Evolutionary conservation across 2,113 vertebrate species (phyloP), one percentile per base, ranked within the genome.

Genomic region (Zosterops borbonicus): DNA sequence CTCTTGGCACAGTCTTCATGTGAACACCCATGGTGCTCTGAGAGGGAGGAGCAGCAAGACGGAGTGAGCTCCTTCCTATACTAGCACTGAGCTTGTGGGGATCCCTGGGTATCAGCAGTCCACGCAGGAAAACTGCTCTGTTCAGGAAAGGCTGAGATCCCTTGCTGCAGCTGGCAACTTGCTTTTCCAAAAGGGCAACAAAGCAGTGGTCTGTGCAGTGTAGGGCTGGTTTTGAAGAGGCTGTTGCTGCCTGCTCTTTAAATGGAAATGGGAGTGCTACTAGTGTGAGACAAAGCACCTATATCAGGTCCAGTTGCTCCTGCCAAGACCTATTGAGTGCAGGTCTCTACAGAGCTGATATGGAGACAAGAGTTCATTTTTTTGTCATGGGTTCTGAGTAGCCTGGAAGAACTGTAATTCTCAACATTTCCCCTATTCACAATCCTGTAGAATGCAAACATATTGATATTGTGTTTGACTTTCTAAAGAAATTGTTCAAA

Each of bases 401-500:
- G 24, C 9, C 28, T 52, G 25, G 46, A 70, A 55, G 16, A 75
- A 14, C 19, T 31, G 15, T 60, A n/a, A 50, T 80, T 70, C 16
- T 65, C 41, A 35, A 24, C 2, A 29, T 42, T 76, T 65, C 8
- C 15, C 7, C 44, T 58, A 27, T n/a, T 64, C 28, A 41, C 12
- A 8, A 3, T 22, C 12, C 6, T 56, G 41, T 47, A 80, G 42
- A 71, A 62, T 47, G 23, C 1, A 9, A 76, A 44, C 29, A 74
- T 11, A 31, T 8, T 21, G 53, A 46, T 50, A 25, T 5, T 33
- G 22, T 31, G 37, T 44, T 92, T 70, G 15, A 18, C 11, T 55
- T 41, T 56, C 62, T 73, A 28, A 44, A 95, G 95, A 90, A 95
- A 86, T 50, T 97, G 92, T 60, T 95, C 87, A 39, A 97, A 95